Evolutionary conservation across 1,140 invertebrate species (phyloP), one percentile per base, ranked within the genome.

Genomic region (Epicauta chinensis): DNA sequence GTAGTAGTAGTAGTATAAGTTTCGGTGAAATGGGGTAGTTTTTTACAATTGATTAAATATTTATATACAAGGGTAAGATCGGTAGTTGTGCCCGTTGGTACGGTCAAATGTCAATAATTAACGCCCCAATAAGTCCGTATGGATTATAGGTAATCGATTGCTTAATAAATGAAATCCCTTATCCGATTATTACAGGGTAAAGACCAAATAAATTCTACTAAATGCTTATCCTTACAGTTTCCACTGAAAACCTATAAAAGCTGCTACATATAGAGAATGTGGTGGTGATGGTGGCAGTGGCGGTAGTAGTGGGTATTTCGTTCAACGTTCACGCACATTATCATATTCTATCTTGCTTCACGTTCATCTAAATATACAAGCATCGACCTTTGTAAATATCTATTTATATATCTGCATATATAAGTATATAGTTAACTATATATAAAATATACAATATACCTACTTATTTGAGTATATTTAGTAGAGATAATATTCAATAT

Each of bases 131-230:
- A 50, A 51, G 48, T 51, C 43, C 46, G 51, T 52, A 53, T 42
- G 54, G 56, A 61, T 61, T 61, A 59, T 52, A 52, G 51, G 51
- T 61, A 62, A 62, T 59, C 60, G 49, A 56, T 59, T 53, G 51
- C 48, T 56, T 60, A 60, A 62, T 60, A 62, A 62, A 62, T 62
- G 56, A 57, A 62, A 60, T 53, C 58, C 60, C 56, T 56, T 55
- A 62, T 62, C 60, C 54, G 51, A 62, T 62, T 62, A 62, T 59
- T 55, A 53, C 51, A 44, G 53, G 51, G 53, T 53, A 58, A 62
- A 62, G 57, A 51, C 54, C 60, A 58, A 62, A 62, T 56, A 56
- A 62, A 59, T 58, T 61, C 49, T 11, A 11, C 49, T 42, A 29
- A 13, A 29, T 38, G 39, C 39, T 51, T 51, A 51, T 51, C 56